Conservation (phyloP, 2,888 invertebrate species). For the Drosophila recens region DNA sequence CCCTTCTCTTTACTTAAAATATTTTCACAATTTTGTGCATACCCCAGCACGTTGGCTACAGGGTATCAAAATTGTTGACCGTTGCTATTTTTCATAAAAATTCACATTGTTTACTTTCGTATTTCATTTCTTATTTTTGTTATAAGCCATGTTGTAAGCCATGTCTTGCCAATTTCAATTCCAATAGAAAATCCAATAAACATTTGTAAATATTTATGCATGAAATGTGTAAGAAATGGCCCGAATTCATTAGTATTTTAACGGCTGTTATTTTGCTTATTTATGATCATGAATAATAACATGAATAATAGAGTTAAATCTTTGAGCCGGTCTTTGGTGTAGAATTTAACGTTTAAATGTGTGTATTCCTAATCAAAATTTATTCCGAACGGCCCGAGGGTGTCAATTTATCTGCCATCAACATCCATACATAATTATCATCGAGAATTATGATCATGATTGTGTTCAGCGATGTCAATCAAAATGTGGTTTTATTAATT, state of each 20-base stretch:
- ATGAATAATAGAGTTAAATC: slow-evolving; percentile 18
- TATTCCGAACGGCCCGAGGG: slow-evolving; percentile 67
- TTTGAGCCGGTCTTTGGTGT: slow-evolving; percentile 19
- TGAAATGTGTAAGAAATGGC: slow-evolving; percentile 58
- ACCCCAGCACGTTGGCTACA: not conserved
- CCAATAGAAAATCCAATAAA: slow-evolving; percentile 9
- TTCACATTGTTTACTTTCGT: slow-evolving; percentile 28
- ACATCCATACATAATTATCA: slow-evolving; percentile 49
- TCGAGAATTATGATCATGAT: slow-evolving; percentile 36
- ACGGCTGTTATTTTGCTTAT: slow-evolving; percentile 58
- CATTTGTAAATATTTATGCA: slow-evolving; percentile 41
- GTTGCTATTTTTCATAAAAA: slow-evolving; percentile 36
- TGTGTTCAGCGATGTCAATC: slow-evolving; percentile 66
- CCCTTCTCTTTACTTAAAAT: not conserved
- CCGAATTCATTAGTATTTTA: slow-evolving; percentile 69
- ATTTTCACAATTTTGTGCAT: not conserved
- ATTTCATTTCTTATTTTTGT: slow-evolving; percentile 22
- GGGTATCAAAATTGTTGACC: slow-evolving; percentile 12
- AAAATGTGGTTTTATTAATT: slow-evolving; percentile 65
- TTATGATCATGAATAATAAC: slow-evolving; percentile 45
- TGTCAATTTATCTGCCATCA: slow-evolving; percentile 74
- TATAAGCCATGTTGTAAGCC: slow-evolving; percentile 27
- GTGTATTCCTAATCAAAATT: slow-evolving; percentile 57
- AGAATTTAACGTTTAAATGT: slow-evolving; percentile 29
- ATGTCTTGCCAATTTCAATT: slow-evolving; percentile 22